phyloP scores from a whole-genome alignment of 2,113 vertebrate genomes.

The Chitala chitala region DNA sequence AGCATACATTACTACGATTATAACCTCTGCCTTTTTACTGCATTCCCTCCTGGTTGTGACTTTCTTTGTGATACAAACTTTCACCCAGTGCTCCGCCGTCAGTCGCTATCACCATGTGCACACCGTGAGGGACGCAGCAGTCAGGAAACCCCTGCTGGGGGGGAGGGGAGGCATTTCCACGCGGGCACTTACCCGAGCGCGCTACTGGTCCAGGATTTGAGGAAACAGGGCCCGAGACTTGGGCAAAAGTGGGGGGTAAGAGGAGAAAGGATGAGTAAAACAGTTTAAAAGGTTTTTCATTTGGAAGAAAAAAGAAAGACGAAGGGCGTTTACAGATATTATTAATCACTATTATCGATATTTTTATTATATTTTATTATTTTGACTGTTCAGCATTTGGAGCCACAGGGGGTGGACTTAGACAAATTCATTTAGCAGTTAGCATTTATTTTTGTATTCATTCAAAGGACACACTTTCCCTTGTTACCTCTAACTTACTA shows the following conservation, averaged over 20 bases:
- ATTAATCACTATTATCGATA: conserved; percentile 60
- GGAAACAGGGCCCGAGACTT: conserved; percentile 36
- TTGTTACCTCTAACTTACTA: conserved; percentile 65
- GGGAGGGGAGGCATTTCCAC: conserved; percentile 44
- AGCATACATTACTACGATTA: background rate
- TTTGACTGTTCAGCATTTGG: conserved; percentile 45
- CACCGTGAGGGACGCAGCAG: background rate
- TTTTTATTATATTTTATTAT: conserved; percentile 66
- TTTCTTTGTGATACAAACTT: conserved; percentile 5
- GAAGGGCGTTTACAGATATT: conserved; percentile 64
- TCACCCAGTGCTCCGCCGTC: background rate
- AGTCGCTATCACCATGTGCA: background rate
- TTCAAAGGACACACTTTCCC: conserved; percentile 55
- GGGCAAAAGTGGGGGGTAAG: conserved; percentile 38
- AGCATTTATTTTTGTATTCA: conserved; percentile 49
- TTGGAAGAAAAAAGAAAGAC: conserved; percentile 47
- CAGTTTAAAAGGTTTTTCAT: conserved; percentile 59
- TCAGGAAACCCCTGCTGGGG: conserved; percentile 41
- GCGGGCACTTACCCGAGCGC: conserved; percentile 37
- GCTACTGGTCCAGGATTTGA: conserved; percentile 30
- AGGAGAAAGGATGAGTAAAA: conserved; percentile 55
- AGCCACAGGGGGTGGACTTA: conserved; percentile 45
- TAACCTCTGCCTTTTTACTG: background rate
- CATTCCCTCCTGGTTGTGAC: background rate
- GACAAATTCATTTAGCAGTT: conserved; percentile 41